Conservation (phyloP, 2,113 vertebrate genomes). For the Aramus guarauna region DNA sequence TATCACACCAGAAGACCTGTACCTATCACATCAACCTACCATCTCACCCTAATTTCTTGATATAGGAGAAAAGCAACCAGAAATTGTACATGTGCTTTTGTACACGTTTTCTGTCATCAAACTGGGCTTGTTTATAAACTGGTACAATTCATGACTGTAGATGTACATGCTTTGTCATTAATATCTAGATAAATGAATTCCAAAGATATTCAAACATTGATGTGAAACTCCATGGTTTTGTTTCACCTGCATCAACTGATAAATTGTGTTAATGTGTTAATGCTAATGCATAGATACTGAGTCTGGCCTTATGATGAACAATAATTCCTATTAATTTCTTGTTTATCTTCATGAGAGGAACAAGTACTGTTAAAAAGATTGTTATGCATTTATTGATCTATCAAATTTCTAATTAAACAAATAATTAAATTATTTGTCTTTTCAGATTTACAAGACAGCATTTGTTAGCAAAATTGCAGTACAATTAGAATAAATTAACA, state of each 20-base stretch:
- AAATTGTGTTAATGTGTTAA: neutral
- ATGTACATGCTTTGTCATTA: neutral
- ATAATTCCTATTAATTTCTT: neutral
- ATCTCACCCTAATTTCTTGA: neutral
- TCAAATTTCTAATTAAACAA: neutral
- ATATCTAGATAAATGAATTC: neutral
- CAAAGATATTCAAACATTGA: neutral
- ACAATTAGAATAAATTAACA: neutral
- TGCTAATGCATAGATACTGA: neutral
- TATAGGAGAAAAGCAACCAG: neutral
- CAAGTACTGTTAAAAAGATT: neutral
- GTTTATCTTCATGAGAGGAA: neutral
- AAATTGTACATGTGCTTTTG: neutral
- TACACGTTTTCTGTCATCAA: neutral
- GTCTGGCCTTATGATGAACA: neutral
- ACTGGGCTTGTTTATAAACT: neutral
- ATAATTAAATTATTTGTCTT: neutral
- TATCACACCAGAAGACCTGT: neutral
- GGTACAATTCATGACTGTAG: neutral
- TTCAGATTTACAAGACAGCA: neutral
- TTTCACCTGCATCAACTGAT: neutral
- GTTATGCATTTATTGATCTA: neutral
- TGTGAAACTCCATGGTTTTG: neutral
- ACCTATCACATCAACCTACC: neutral
- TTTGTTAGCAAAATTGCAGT: neutral